Conservation (phyloP, 1,140 invertebrate species). For the Harpegnathos saltator region DNA sequence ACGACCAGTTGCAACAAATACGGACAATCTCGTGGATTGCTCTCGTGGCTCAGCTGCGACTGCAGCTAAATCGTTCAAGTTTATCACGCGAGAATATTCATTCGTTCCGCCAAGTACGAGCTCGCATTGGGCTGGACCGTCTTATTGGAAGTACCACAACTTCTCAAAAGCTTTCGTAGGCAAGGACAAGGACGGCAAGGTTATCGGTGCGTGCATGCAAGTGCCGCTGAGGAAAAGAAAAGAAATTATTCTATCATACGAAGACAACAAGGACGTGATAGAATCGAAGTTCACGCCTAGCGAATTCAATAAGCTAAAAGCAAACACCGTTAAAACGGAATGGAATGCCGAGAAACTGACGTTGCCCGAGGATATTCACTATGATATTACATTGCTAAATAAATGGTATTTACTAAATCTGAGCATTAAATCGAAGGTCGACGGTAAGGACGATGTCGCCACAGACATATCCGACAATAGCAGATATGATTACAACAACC, state of each 20-base stretch:
- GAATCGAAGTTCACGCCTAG: constrained; percentile 62
- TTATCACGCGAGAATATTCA: constrained; percentile 89
- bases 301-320: constrained; percentile 46
- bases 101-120: constrained; percentile 88
- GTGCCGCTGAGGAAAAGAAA: constrained; percentile 72
- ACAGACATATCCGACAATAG: constrained; percentile 74
- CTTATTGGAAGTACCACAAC: constrained; percentile 89
- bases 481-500: constrained; percentile 86
- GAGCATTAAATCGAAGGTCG: no score
- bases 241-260: constrained; percentile 68
- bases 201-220: constrained; percentile 66
- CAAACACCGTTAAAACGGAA: constrained; percentile 71
- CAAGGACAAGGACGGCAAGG: no score
- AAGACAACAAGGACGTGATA: constrained; percentile 48
- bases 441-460: neutral
- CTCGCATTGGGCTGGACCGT: constrained; percentile 91
- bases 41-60: constrained; percentile 24
- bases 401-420: constrained; percentile 58
- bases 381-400: constrained; percentile 71
- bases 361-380: constrained; percentile 72
- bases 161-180: constrained; percentile 5
- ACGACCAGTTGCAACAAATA: constrained; percentile 42
- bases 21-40: constrained; percentile 77
- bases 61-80: constrained; percentile 67
- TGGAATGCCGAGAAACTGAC: constrained; percentile 78